Base-by-base conservation (phyloP, 2,113 vertebrate species). In the Serinus canaria region DNA sequence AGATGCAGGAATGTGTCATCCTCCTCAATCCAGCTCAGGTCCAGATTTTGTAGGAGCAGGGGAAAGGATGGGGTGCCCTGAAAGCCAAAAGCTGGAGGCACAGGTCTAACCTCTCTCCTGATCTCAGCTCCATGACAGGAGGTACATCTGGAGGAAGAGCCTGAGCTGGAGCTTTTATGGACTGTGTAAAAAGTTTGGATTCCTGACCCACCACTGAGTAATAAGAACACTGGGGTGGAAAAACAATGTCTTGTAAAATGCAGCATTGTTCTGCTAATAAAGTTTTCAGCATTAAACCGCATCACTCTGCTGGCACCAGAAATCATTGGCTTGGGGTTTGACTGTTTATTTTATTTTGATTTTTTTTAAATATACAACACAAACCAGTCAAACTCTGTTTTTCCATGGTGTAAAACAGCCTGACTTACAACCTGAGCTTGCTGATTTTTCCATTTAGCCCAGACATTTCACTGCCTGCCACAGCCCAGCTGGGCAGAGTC, bases 201-300 rank as follows among this genome's bases (percentile, higher is more conserved):
- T 91, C 83, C 76, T 83, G 72, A 92, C 39, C 73, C 64, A 83
- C 83, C 56, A 53, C 73, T 92, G 94, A 75, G 92, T 90, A 95
- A 95, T 92, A 69, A 94, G 93, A 93, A 46, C 80, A 33, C 92
- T 78, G 52, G 83, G 85, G 93, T 83, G 77, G 93, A 92, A 90
- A 93, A 95, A 96, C 95, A 95, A 95, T 92, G 86, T 90, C 94
- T 96, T 94, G 92, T 96, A 97, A 96, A 96, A 96, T 39, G 83
- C 89, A 89, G 83, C 93, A 97, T 97, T 97, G 94, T 97, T 95
- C 95, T 92, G 69, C 95, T 97, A 96, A 94, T 96, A 89, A 92
- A 96, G 94, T 96, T 96, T 95, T 96, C 95, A 92, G 86, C 95
- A 96, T 96, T 78, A 77, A 94, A 91, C 92, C 79, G 16, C 94